Evolutionary conservation across 2,888 invertebrate genomes (phyloP).

Genomic region (Cremastobaeus sp.): DNA sequence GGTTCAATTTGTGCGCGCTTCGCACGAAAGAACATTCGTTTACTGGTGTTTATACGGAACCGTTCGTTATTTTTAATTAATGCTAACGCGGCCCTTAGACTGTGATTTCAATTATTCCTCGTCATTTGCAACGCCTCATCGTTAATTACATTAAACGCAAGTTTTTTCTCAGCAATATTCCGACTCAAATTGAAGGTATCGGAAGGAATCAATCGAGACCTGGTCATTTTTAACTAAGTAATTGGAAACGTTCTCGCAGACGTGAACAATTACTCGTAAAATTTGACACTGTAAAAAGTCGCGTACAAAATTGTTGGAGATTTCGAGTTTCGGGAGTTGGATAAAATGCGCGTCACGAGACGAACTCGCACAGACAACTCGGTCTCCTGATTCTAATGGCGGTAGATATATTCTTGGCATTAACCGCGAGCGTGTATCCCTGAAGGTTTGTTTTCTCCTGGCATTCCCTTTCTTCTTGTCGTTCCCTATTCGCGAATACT

Average conservation of each 20-base stretch:
- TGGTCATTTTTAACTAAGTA: too few relatives aligned
- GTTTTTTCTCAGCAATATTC: too few relatives aligned
- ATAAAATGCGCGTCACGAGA: constrained; percentile 31
- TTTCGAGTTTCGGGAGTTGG: too few relatives aligned
- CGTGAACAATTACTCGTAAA: too few relatives aligned
- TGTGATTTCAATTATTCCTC: constrained; percentile 43
- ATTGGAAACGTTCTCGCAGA: constrained; percentile 34
- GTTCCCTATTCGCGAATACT: constrained; percentile 39
- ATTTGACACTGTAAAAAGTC: too few relatives aligned
- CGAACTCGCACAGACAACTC: constrained; percentile 38
- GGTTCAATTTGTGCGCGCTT: constrained; percentile 40
- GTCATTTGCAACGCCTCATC: constrained; percentile 36
- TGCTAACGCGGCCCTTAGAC: constrained; percentile 31
- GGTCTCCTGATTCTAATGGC: constrained; percentile 39
- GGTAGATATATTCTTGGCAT: constrained; percentile 55
- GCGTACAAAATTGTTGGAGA: too few relatives aligned
- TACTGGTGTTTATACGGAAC: constrained; percentile 23
- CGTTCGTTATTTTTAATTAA: constrained; percentile 50
- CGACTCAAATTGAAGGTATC: too few relatives aligned
- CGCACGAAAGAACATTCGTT: constrained; percentile 29
- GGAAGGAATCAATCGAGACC: too few relatives aligned
- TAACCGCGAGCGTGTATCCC: constrained; percentile 57
- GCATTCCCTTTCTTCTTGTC: constrained; percentile 53
- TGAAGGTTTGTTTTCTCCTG: constrained; percentile 53
- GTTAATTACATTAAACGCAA: constrained; percentile 40